These are phyloP conservation scores for Daboia siamensis DNA, from an alignment of 2,113 vertebrate genomes.

Conservation along the genomic window DNA sequence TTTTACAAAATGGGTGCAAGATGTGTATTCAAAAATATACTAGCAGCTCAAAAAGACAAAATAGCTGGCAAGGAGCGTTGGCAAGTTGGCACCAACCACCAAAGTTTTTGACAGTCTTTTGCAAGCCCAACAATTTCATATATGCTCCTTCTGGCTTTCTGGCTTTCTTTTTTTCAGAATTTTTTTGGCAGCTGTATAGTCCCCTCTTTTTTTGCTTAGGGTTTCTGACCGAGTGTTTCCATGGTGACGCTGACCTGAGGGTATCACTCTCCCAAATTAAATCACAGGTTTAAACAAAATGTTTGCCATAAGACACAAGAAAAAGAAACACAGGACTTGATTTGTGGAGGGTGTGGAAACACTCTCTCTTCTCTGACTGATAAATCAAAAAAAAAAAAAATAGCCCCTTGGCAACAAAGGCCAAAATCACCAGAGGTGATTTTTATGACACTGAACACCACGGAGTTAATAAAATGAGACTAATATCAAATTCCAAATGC, in stretches of 20 bases:
- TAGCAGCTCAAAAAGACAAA: neutral
- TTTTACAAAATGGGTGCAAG: slow-evolving; percentile 71
- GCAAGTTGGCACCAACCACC: slow-evolving; percentile 47
- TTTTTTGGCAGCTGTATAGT: slow-evolving; percentile 65
- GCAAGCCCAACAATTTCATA: slow-evolving; percentile 50
- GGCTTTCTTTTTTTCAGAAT: slow-evolving; percentile 22
- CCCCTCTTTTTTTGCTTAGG: slow-evolving; percentile 65
- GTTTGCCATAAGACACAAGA: slow-evolving; percentile 6
- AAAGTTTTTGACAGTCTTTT: slow-evolving; percentile 47
- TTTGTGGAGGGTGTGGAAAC: neutral
- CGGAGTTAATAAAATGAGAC: slow-evolving; percentile 11
- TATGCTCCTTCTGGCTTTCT: neutral
- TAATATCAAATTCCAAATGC: neutral
- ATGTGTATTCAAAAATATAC: slow-evolving; percentile 61
- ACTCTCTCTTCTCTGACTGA: slow-evolving; percentile 1
- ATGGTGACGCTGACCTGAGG: slow-evolving; percentile 53
- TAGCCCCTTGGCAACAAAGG: slow-evolving; percentile 28
- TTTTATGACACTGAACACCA: neutral
- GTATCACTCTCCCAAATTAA: slow-evolving; percentile 51
- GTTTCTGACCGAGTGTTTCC: slow-evolving; percentile 64
- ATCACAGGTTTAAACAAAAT: slow-evolving; percentile 44
- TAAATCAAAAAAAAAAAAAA: slow-evolving; percentile 3
- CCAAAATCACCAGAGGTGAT: slow-evolving; percentile 24
- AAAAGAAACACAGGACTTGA: slow-evolving; percentile 31
- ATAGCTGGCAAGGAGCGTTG: slow-evolving; percentile 20